Base-by-base conservation (phyloP, 2,888 invertebrate genomes). In the Venusia cambrica region DNA sequence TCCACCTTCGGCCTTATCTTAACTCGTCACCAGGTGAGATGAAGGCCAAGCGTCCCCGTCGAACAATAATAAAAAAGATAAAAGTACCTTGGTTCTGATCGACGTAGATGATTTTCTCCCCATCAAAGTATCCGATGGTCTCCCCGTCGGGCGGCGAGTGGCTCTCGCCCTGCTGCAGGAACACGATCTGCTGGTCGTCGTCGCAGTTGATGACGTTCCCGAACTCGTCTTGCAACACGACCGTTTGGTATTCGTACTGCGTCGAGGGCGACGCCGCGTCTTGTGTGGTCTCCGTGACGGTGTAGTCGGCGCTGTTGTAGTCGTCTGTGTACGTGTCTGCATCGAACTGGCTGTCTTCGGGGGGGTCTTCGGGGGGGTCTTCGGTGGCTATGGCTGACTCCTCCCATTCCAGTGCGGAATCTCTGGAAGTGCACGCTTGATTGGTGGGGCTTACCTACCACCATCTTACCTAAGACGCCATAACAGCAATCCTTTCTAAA, bases 111-210 rank as follows among this genome's bases (percentile, higher is more conserved):
- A 51, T 46, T 15, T 51, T 45, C 15, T 51, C 44, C 2, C 51
- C 51, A 13, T 51, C 51, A 21, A 51, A 51, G 36, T 51, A 51
- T 2, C 51, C 51, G 15, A 51, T 48, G 1, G 48, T 32, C 4
- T 51, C 33, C 2, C 45, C 48, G 5, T 41, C 45, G 4, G 43
- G 38, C 1, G 39, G 38, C 10, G 36, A 18, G 10, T 45, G 41
- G 9, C 38, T 42, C 13, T 40, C 48, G 20, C 39, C 48, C 12
- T 39, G 50, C 9, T 48, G 43, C 0, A 50, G 24, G 9, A 51
- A 45, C 1, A 51, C 43, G 0, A 51, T 51, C 11, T 48, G 45
- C 8, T 50, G 45, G 14, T 36, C 43, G 31, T 51, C 38, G 4
- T 33, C 51, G 35, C 41, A 44, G 39, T 48, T 48, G 14, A 51